Conservation (phyloP, 2,797 vertebrate species). For the Hozukius guyotensis region DNA sequence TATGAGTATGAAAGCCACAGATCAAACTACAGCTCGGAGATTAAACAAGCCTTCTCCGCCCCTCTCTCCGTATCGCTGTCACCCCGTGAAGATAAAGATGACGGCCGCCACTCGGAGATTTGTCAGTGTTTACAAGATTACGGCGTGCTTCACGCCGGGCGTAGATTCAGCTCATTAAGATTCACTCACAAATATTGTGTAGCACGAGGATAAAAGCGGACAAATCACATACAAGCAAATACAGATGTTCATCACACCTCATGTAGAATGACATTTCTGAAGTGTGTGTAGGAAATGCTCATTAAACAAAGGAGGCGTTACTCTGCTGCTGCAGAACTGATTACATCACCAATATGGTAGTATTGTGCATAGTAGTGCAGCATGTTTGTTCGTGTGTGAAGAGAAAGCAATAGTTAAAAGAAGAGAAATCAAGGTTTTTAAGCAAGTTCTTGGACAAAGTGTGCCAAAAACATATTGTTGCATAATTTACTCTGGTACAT, state of each 20-base stretch:
- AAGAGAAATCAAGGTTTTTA: neutral
- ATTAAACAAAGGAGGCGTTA: neutral
- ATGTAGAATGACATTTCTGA: neutral
- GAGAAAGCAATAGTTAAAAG: neutral
- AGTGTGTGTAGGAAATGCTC: constrained; percentile 1
- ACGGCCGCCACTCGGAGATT: constrained; percentile 14
- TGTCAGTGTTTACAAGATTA: constrained; percentile 42
- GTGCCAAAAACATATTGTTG: neutral
- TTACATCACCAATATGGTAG: constrained; percentile 1
- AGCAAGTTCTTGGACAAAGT: neutral
- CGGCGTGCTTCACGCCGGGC: neutral
- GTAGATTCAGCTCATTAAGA: constrained; percentile 45
- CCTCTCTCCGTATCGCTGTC: constrained; percentile 12
- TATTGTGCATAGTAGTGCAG: neutral
- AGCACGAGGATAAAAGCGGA: neutral
- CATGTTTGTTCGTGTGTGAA: neutral
- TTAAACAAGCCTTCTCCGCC: constrained; percentile 52
- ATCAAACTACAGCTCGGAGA: constrained; percentile 55
- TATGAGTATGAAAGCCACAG: constrained; percentile 37
- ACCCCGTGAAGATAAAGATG: constrained; percentile 41
- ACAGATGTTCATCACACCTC: neutral
- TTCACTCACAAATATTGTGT: constrained; percentile 32
- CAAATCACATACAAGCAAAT: constrained; percentile 24
- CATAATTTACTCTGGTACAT: constrained; percentile 1
- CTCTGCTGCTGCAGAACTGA: neutral